Conservation (phyloP, 2,797 vertebrate species). For the Megalops cyprinoides region DNA sequence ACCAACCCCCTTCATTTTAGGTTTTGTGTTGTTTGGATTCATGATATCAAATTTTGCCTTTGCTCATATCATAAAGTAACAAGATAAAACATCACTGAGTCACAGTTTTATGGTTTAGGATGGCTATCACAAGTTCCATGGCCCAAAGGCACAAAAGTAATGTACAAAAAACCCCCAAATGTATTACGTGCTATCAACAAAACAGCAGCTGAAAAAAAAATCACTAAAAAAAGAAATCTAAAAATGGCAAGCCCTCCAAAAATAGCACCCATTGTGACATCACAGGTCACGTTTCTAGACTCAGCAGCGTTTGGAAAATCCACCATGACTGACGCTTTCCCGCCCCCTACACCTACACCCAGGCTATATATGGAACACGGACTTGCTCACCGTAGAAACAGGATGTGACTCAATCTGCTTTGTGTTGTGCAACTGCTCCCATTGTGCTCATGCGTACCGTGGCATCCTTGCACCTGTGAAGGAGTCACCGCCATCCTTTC, state of each 20-base stretch:
- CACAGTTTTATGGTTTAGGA: too few relatives aligned
- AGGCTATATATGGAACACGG: neutral
- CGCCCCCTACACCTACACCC: neutral
- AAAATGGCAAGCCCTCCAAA: neutral
- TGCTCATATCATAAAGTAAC: too few relatives aligned
- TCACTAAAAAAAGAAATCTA: neutral
- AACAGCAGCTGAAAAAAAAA: neutral
- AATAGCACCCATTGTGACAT: neutral
- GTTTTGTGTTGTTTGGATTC: too few relatives aligned
- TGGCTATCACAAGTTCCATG: neutral
- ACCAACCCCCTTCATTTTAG: too few relatives aligned
- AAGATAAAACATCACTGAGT: too few relatives aligned
- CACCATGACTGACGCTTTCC: neutral
- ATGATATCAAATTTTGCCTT: too few relatives aligned
- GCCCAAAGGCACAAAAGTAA: neutral
- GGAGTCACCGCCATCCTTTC: neutral
- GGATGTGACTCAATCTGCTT: neutral
- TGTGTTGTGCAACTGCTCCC: neutral
- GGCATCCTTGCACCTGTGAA: neutral
- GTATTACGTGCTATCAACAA: neutral
- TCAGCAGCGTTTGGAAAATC: slow-evolving; percentile 1
- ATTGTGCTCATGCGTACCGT: neutral
- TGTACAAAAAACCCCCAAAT: neutral
- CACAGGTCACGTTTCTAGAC: neutral
- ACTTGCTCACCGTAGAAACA: neutral